A percentile compares a stretch with the other conserved stretches of the same genome.
These are phyloP conservation scores for Patella vulgata DNA, from an alignment of 1,140 invertebrate genomes.

Conservation along the genomic window DNA sequence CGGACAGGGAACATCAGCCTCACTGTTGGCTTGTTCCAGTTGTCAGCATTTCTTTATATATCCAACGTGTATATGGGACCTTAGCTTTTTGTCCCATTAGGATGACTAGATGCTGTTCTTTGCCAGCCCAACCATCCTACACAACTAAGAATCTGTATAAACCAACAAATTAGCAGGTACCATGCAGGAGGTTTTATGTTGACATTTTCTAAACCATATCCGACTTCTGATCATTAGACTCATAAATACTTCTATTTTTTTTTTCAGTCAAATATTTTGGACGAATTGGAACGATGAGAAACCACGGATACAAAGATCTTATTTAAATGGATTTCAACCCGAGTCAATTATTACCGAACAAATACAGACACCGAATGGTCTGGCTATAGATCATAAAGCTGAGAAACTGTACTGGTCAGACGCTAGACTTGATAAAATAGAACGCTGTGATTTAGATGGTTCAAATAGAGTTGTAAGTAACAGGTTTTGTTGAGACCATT, in stretches of 20 bases:
- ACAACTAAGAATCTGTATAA: background rate
- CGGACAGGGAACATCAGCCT: background rate
- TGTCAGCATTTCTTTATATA: background rate
- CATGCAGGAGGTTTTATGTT: too few species aligned
- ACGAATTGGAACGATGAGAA: constrained; percentile 94
- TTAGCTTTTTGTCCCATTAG: too few species aligned
- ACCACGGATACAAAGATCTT: constrained; percentile 92
- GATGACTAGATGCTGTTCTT: too few species aligned
- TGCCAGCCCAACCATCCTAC: too few species aligned
- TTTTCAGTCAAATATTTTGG: constrained; percentile 91
- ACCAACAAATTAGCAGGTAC: too few species aligned
- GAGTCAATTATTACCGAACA: constrained; percentile 92
- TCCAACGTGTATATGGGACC: too few species aligned
- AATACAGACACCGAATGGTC: constrained; percentile 93
- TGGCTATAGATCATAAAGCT: constrained; percentile 97
- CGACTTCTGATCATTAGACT: too few species aligned
- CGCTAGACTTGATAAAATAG: constrained; percentile 96
- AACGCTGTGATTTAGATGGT: constrained; percentile 91
- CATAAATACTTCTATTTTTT: constrained; percentile 68
- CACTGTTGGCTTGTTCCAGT: background rate
- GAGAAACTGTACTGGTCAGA: constrained; percentile 98
- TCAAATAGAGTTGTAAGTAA: constrained; percentile 74
- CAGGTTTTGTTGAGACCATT: background rate
- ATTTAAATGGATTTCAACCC: constrained; percentile 93
- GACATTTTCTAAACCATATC: too few species aligned